Conservation (phyloP, 2,888 invertebrate genomes). For the Tetramorium bicarinatum region DNA sequence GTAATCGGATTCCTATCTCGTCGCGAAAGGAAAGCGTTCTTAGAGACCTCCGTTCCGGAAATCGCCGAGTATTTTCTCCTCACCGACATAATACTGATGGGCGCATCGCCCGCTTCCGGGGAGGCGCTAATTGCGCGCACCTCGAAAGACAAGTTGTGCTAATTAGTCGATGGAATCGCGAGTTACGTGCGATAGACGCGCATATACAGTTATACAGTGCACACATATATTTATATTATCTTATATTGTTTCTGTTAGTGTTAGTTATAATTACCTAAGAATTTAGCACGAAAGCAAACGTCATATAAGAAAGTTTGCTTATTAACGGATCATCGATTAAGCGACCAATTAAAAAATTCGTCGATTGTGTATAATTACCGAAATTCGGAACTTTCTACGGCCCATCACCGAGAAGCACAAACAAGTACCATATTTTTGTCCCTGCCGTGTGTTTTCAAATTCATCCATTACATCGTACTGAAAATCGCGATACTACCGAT, state of each 20-base stretch:
- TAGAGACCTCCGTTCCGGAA: slow-evolving; percentile 40
- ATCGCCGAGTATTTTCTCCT: slow-evolving; percentile 47
- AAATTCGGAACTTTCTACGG: slow-evolving; percentile 66
- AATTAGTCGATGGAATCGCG: slow-evolving; percentile 15
- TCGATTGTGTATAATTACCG: slow-evolving; percentile 65
- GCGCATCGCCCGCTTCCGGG: slow-evolving; percentile 68
- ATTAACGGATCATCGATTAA: slow-evolving; percentile 25
- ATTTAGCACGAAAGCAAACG: background rate
- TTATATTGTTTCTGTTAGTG: background rate
- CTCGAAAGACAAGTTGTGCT: slow-evolving; percentile 55
- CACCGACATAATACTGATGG: slow-evolving; percentile 53
- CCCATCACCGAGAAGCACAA: slow-evolving; percentile 71
- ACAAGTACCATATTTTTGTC: slow-evolving; percentile 59
- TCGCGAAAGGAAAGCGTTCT: slow-evolving; percentile 41
- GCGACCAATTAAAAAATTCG: slow-evolving; percentile 5
- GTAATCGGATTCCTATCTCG: slow-evolving; percentile 24
- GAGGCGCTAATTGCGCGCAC: slow-evolving; percentile 67
- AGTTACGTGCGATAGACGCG: background rate
- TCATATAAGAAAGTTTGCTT: background rate
- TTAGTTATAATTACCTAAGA: slow-evolving; percentile 21
- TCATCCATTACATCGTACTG: slow-evolving; percentile 67
- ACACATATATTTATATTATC: background rate
- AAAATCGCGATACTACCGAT: slow-evolving; percentile 59
- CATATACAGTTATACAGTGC: no score
- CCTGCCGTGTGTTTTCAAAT: slow-evolving; percentile 46